phyloP scores from a whole-genome alignment of 23 tunicate genomes.

The Trididemnum clinides region DNA sequence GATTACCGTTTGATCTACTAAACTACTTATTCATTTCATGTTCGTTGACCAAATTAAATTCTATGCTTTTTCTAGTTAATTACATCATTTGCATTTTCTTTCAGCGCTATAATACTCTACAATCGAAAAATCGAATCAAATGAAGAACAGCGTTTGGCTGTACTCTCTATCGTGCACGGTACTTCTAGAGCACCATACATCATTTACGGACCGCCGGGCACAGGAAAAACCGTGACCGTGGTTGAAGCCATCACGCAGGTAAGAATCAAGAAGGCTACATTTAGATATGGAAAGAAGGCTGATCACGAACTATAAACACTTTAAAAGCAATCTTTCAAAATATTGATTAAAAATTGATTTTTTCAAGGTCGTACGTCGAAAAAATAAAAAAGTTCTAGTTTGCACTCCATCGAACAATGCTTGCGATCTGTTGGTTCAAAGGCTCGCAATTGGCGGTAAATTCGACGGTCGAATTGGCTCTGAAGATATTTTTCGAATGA shows the following conservation, averaged over 20 bases:
- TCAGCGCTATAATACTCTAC: no score
- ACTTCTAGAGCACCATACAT: slow-evolving; percentile 47
- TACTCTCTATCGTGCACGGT: slow-evolving; percentile 23
- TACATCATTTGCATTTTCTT: no score
- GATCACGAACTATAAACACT: no score
- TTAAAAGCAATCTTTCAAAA: no score
- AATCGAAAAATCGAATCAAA: slow-evolving; percentile 32
- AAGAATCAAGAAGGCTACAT: slow-evolving; percentile 30
- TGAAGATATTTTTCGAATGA: slow-evolving; percentile 49
- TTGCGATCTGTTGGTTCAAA: slow-evolving; percentile 48
- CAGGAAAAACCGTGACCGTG: slow-evolving; percentile 91
- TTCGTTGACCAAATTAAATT: no score
- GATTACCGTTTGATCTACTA: no score
- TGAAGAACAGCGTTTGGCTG: slow-evolving; percentile 27
- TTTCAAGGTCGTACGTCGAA: not conserved
- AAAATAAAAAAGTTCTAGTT: slow-evolving; percentile 44
- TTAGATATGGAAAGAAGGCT: no score
- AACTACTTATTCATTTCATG: no score
- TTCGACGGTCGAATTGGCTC: slow-evolving; percentile 4
- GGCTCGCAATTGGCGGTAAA: slow-evolving; percentile 33
- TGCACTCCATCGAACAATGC: slow-evolving; percentile 92
- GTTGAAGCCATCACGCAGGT: slow-evolving; percentile 78
- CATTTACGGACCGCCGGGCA: slow-evolving; percentile 94
- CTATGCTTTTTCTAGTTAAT: no score
- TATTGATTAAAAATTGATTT: no score